These are phyloP conservation scores for Habroteleia sp. DNA, from an alignment of 2,888 invertebrate species.

Conservation along the genomic window DNA sequence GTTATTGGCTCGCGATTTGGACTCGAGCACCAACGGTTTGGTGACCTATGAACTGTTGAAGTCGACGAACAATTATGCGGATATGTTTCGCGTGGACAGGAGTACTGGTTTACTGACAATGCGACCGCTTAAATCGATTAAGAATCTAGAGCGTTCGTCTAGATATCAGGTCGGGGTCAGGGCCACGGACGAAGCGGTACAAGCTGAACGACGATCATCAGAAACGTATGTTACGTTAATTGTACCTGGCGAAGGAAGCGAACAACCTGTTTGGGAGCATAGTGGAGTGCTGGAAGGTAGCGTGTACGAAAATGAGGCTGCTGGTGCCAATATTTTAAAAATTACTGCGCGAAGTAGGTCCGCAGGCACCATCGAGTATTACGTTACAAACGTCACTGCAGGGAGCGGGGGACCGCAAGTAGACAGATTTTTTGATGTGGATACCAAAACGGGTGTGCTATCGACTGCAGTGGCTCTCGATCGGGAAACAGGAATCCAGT, in stretches of 20 bases:
- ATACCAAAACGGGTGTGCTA: slow-evolving; percentile 92
- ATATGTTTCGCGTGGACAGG: slow-evolving; percentile 90
- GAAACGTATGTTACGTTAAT: slow-evolving; percentile 93
- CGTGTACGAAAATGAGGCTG: slow-evolving; percentile 94
- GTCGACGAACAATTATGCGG: slow-evolving; percentile 86
- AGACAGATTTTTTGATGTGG: slow-evolving; percentile 94
- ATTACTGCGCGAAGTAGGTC: slow-evolving; percentile 86
- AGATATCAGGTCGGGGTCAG: slow-evolving; percentile 92
- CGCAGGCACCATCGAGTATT: slow-evolving; percentile 90
- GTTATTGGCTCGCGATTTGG: slow-evolving; percentile 91
- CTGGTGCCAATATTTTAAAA: slow-evolving; percentile 91
- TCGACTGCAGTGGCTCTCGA: slow-evolving; percentile 92
- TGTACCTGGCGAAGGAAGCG: slow-evolving; percentile 84
- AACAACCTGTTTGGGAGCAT: slow-evolving; percentile 77
- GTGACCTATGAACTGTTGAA: slow-evolving; percentile 93
- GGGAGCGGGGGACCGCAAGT: slow-evolving; percentile 87
- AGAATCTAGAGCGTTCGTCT: slow-evolving; percentile 84
- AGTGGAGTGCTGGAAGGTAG: slow-evolving; percentile 87
- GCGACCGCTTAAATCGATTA: slow-evolving; percentile 83
- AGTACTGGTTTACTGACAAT: slow-evolving; percentile 84
- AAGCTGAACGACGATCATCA: slow-evolving; percentile 92
- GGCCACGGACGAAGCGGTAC: slow-evolving; percentile 95
- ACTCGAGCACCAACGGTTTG: slow-evolving; percentile 94
- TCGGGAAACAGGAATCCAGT: slow-evolving; percentile 90
- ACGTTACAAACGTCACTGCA: slow-evolving; percentile 91